A percentile compares a stretch with the other conserved stretches of the same genome.
Conservation (phyloP, 2,888 invertebrate genomes). For the Hetaerina titia region DNA sequence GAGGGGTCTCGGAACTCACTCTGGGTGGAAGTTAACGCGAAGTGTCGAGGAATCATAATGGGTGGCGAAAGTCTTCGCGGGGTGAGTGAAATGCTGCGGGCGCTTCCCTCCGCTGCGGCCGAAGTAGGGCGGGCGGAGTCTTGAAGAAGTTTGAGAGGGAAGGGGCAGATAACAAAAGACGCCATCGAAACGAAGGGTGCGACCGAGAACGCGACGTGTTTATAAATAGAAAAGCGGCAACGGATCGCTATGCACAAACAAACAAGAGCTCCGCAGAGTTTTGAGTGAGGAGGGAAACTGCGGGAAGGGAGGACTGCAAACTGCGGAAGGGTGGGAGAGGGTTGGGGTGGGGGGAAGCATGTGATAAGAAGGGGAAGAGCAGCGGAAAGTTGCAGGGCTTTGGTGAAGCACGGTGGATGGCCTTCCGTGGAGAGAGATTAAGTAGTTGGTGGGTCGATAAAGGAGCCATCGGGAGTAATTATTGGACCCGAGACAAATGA, state of each 20-base stretch:
- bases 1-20: not conserved
- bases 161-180: not conserved
- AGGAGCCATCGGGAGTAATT: not conserved
- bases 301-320: not conserved
- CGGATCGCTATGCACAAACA: constrained; percentile 10
- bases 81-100: not conserved
- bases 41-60: not conserved
- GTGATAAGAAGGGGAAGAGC: not conserved
- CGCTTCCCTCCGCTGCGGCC: not conserved
- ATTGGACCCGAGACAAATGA: not conserved
- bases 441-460: not conserved
- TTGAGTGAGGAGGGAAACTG: not conserved
- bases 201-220: constrained; percentile 10
- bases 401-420: not conserved
- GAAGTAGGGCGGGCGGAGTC: too few species aligned
- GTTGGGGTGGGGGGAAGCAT: not conserved
- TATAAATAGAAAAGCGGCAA: not conserved
- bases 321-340: too few species aligned
- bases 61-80: not conserved
- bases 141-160: not conserved
- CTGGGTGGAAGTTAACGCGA: not conserved
- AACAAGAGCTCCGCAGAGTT: not conserved
- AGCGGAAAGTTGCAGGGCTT: not conserved
- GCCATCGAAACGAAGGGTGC: not conserved
- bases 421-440: not conserved